These are phyloP conservation scores for Trichopoda pennipes DNA, from an alignment of 2,888 invertebrate genomes.

Conservation along the genomic window DNA sequence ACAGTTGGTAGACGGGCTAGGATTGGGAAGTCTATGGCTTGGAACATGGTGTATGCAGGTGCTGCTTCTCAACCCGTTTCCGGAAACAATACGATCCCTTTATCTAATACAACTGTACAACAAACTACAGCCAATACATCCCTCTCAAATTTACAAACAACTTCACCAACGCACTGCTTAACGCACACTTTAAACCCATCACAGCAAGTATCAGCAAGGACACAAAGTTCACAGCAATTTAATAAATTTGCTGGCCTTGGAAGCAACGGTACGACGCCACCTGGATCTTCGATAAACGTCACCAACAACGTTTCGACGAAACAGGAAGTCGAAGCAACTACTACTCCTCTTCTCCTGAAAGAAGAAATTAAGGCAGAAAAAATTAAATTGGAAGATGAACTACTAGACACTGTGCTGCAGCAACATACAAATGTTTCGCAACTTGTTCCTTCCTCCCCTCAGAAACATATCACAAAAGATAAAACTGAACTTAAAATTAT, in stretches of 20 bases:
- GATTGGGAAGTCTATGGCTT: constrained; percentile 86
- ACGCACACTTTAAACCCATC: constrained; percentile 31
- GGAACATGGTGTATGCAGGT: constrained; percentile 82
- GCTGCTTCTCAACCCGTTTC: constrained; percentile 62
- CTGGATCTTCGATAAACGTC: constrained; percentile 43
- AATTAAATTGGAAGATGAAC: constrained; percentile 79
- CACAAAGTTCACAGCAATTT: constrained; percentile 41
- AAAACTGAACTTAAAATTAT: constrained; percentile 77
- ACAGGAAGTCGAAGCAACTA: constrained; percentile 69
- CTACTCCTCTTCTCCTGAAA: constrained; percentile 72
- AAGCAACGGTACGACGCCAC: constrained; percentile 45
- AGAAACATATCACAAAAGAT: constrained; percentile 68
- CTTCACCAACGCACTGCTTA: constrained; percentile 65
- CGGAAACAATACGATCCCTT: constrained; percentile 7
- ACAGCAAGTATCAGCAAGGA: constrained; percentile 1
- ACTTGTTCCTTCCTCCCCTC: constrained; percentile 49
- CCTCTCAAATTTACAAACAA: constrained; percentile 38
- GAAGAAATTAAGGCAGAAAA: constrained; percentile 80
- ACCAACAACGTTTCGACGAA: constrained; percentile 46
- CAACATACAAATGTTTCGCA: constrained; percentile 61
- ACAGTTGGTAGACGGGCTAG: constrained; percentile 82
- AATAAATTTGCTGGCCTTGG: constrained; percentile 52
- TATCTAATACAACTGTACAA: constrained; percentile 35
- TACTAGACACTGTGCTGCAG: constrained; percentile 67
- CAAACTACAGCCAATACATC: constrained; percentile 20